A percentile compares a stretch with the other conserved stretches of the same genome.
These are phyloP conservation scores for Potorous gilbertii DNA, from an alignment of 2,797 vertebrate species.

Conservation along the genomic window DNA sequence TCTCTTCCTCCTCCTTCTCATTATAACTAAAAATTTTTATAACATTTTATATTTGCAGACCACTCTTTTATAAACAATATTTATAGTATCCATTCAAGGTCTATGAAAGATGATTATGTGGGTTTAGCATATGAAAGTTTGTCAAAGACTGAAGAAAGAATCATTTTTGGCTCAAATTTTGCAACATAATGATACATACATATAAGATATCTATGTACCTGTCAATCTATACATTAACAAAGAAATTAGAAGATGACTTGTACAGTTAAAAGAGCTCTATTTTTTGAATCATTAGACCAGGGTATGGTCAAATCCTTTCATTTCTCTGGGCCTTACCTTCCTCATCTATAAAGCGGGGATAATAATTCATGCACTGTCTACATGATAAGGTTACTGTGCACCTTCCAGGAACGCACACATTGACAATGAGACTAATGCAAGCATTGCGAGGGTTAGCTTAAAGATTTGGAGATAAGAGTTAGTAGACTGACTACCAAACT, in stretches of 20 bases:
- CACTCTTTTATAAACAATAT: neutral
- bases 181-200: neutral
- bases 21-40: neutral
- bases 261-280: neutral
- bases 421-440: too few relatives aligned
- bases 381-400: neutral
- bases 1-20: neutral
- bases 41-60: neutral
- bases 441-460: too few relatives aligned
- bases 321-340: neutral
- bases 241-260: neutral
- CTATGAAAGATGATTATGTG: neutral
- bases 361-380: neutral
- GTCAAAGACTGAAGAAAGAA: neutral
- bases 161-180: neutral
- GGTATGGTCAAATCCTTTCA: neutral
- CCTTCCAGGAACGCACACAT: too few relatives aligned
- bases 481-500: too few relatives aligned
- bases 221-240: neutral
- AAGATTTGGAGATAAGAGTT: too few relatives aligned
- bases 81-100: neutral
- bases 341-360: neutral
- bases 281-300: neutral
- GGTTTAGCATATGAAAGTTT: neutral
- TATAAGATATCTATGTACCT: neutral